Evolutionary conservation across 2,888 invertebrate species (phyloP), one percentile per base, ranked within the genome.

Genomic region (Dryomyza anilis): DNA sequence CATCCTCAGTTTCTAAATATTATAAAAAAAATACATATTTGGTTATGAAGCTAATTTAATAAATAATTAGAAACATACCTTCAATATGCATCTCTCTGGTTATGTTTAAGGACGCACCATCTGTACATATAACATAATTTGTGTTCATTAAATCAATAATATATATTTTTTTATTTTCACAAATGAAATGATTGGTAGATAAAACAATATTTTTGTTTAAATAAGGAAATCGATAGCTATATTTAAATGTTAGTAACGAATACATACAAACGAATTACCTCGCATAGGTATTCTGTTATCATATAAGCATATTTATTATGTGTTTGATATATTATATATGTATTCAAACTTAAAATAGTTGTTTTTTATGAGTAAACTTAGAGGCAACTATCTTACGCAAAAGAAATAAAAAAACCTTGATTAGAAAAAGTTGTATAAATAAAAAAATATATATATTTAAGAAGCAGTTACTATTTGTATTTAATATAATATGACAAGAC

Each of bases 21-120:
- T 55, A 12, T 1, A 10, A 25, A 21, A 21, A 21, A 21, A 10
- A 2, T 21, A 19, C 1, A 43, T 16, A 2, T 16, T 43, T 16
- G 8, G 8, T 6, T 16, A 7, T 46, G 12, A 3, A 46, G 21
- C 2, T 6, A 46, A 21, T 33, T 8, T 33, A 33, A 33, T 33
- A 33, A n/a, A n/a, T n/a, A n/a, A n/a, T 25, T 43, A 12, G 1
- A 52, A 19, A 56, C 83, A 82, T 78, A 84, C 84, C 84, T 73
- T 83, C 83, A 71, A 89, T 86, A 75, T 89, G 87, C 79, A 88
- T 87, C 83, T 89, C 89, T 74, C 87, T 86, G 12, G 89, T 86
- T 71, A 91, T 90, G 76, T 89, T 90, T 78, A 91, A 87, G 14
- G 89, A 87, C 33, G 87, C 91, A 73, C 89, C 90, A 84, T 91